phyloP scores from a whole-genome alignment of 2,113 vertebrate genomes.

The Anas platyrhynchos region DNA sequence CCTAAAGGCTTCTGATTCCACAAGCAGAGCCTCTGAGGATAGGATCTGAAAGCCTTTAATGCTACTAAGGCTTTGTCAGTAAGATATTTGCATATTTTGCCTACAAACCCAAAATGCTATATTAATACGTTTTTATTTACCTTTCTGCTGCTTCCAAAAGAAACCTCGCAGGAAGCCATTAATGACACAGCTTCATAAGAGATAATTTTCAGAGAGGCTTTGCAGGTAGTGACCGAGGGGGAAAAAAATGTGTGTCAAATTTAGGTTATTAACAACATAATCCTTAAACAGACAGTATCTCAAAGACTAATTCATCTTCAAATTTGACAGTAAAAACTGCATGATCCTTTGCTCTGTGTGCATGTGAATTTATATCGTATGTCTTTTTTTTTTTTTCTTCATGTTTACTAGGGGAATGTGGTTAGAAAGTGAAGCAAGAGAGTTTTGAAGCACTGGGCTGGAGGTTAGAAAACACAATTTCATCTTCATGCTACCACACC shows the following conservation, averaged over 20 bases:
- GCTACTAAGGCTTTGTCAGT: constrained; percentile 43
- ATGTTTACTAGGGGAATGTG: background rate
- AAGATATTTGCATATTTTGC: constrained; percentile 59
- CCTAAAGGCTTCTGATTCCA: constrained; percentile 58
- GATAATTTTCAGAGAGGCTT: constrained; percentile 57
- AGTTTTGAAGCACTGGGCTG: background rate
- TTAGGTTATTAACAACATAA: constrained; percentile 65
- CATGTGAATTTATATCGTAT: background rate
- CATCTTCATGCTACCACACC: background rate
- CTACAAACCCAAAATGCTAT: constrained; percentile 40
- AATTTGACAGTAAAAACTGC: constrained; percentile 66
- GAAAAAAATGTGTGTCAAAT: constrained; percentile 46
- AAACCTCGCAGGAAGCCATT: constrained; percentile 58
- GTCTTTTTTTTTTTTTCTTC: background rate
- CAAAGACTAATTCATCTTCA: constrained; percentile 62
- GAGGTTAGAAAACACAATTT: constrained; percentile 24
- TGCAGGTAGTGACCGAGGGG: constrained; percentile 60
- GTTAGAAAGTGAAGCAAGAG: background rate
- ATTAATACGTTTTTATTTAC: constrained; percentile 72
- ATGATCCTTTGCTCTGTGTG: background rate
- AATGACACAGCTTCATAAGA: constrained; percentile 45
- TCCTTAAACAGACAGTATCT: constrained; percentile 63
- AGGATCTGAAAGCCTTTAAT: constrained; percentile 57
- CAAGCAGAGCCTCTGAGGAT: constrained; percentile 35
- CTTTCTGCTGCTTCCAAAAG: constrained; percentile 58